Conservation (phyloP, 2,888 invertebrate species). For the Polyommatus icarus region DNA sequence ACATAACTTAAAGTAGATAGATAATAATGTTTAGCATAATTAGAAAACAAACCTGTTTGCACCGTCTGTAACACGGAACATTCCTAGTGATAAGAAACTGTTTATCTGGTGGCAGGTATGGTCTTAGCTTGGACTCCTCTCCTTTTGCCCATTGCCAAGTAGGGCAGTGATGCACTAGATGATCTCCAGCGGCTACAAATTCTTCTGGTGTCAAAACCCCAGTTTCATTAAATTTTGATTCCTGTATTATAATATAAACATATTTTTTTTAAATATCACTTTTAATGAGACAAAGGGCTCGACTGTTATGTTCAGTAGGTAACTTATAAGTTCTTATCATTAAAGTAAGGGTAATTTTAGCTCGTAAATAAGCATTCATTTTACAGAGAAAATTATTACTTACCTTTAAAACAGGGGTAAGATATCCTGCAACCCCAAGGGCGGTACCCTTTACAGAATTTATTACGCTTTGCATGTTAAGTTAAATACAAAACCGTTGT, state of each 20-base stretch:
- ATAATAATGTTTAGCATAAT: not conserved
- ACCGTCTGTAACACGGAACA: slow-evolving; percentile 97
- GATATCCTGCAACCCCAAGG: slow-evolving; percentile 95
- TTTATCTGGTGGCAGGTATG: slow-evolving; percentile 95
- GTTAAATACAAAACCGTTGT: not conserved
- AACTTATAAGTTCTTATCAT: not conserved
- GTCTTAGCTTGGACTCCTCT: slow-evolving; percentile 92
- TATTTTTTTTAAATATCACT: slow-evolving; percentile 15
- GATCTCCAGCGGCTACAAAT: slow-evolving; percentile 99
- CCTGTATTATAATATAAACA: slow-evolving; percentile 74
- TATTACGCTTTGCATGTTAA: slow-evolving; percentile 94
- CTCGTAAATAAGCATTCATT: not conserved
- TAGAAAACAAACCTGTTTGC: slow-evolving; percentile 85
- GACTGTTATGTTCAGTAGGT: not conserved
- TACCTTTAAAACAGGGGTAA: slow-evolving; percentile 98
- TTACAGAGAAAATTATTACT: slow-evolving; percentile 66
- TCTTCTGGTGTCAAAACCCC: slow-evolving; percentile 99
- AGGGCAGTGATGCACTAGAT: slow-evolving; percentile 98
- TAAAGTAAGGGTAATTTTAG: not conserved
- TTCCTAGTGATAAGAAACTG: slow-evolving; percentile 98
- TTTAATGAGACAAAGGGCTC: slow-evolving; percentile 11
- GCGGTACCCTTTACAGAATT: slow-evolving; percentile 98
- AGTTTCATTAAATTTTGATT: slow-evolving; percentile 98
- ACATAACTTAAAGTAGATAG: too few species aligned
- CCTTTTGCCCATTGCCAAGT: slow-evolving; percentile 99